Evolutionary conservation across 2,888 invertebrate genomes (phyloP).

Genomic region (Trichogramma evanescens): DNA sequence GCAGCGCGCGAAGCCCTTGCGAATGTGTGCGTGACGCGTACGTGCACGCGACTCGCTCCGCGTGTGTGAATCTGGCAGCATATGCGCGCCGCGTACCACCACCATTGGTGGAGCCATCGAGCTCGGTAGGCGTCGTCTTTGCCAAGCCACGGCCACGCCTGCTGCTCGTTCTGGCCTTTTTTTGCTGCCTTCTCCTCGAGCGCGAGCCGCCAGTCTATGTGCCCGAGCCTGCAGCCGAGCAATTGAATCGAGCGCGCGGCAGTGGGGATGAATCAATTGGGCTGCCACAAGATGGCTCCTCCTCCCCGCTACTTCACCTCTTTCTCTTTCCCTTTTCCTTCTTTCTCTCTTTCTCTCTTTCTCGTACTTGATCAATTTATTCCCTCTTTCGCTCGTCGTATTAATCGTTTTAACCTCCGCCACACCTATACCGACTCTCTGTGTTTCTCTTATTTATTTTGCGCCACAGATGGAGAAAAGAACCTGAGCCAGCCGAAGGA

Average conservation of each 20-base stretch:
- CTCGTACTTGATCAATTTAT: conserved; percentile 17
- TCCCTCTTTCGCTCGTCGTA: conserved; percentile 6
- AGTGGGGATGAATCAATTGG: conserved; percentile 47
- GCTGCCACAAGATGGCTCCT: conserved; percentile 48
- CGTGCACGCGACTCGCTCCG: too few relatives aligned
- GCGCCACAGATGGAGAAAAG: too few relatives aligned
- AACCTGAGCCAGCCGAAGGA: too few relatives aligned
- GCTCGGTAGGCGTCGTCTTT: neutral
- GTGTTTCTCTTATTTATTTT: neutral
- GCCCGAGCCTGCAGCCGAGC: conserved; percentile 16
- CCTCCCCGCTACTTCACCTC: conserved; percentile 33
- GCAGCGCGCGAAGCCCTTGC: neutral
- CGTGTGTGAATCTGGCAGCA: too few relatives aligned
- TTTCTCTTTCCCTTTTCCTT: conserved; percentile 2
- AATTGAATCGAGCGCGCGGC: conserved; percentile 9
- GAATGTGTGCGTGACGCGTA: too few relatives aligned
- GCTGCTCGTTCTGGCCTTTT: conserved; percentile 19
- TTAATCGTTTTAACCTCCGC: conserved; percentile 17
- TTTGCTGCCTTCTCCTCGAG: neutral
- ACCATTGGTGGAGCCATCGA: conserved; percentile 33
- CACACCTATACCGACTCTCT: neutral
- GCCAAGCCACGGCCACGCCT: conserved; percentile 25
- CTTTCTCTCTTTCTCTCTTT: conserved; percentile 2
- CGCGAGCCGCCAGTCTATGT: conserved; percentile 31
- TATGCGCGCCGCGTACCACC: conserved; percentile 1